A percentile compares a stretch with the other conserved stretches of the same genome.
phyloP scores from a whole-genome alignment of 2,888 invertebrate species.

The Tupiocoris notatus region DNA sequence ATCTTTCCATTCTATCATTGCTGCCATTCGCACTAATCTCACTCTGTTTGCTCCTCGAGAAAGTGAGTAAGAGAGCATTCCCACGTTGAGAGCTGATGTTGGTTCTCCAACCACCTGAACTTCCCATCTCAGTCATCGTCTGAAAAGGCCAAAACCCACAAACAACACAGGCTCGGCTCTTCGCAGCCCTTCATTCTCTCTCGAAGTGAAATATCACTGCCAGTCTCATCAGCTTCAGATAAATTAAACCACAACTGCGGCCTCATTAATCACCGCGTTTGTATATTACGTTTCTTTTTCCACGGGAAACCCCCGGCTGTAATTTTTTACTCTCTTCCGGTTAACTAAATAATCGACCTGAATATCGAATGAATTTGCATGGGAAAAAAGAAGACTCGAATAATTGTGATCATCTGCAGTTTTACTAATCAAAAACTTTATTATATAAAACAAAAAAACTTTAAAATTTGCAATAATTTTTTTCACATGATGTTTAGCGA shows the following conservation, averaged over 20 bases:
- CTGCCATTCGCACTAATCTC: background rate
- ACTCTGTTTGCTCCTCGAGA: background rate
- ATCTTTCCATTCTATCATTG: no score
- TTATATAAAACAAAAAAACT: no score
- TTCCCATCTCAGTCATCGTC: background rate
- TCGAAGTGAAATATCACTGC: constrained; percentile 19
- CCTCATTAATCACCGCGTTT: constrained; percentile 5
- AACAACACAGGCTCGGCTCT: background rate
- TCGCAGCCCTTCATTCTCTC: background rate
- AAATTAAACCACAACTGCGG: constrained; percentile 13
- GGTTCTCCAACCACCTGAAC: background rate
- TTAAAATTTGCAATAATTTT: no score
- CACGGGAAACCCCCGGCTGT: no score
- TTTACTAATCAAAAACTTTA: no score
- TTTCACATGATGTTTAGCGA: no score
- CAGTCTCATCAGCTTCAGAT: constrained; percentile 11
- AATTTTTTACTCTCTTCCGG: no score
- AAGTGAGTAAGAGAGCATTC: background rate
- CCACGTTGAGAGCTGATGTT: background rate
- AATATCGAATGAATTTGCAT: no score
- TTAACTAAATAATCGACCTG: no score
- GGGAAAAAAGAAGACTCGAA: no score
- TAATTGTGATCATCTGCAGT: no score
- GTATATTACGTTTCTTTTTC: background rate
- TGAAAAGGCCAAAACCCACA: background rate